Evolutionary conservation across 2,113 vertebrate species (phyloP).

Genomic region (Corapipo altera): DNA sequence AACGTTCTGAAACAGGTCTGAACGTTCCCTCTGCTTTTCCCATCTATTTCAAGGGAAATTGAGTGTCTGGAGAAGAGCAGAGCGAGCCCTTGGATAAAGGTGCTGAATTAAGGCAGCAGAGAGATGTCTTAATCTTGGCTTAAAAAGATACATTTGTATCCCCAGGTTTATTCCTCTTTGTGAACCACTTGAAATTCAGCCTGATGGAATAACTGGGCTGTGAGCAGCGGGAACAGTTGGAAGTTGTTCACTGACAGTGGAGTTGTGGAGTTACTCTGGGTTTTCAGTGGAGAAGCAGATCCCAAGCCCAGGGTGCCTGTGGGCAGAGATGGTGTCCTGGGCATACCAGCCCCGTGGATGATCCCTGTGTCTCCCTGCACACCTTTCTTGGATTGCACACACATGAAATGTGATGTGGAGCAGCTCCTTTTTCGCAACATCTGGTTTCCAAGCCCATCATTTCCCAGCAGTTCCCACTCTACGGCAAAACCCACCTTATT

Average conservation of each 20-base stretch:
- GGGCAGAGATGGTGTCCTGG: neutral
- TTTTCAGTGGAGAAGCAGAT: fast-evolving
- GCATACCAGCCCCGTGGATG: fast-evolving
- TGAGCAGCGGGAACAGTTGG: neutral
- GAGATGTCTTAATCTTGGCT: neutral
- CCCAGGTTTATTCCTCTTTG: neutral
- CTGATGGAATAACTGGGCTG: neutral
- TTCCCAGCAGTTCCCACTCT: neutral
- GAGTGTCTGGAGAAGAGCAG: neutral
- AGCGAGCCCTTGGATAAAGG: neutral
- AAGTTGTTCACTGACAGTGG: fast-evolving
- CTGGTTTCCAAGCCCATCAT: neutral
- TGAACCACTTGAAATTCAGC: neutral
- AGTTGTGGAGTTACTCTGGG: fast-evolving
- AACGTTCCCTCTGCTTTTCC: neutral
- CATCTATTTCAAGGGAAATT: neutral
- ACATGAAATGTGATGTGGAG: neutral
- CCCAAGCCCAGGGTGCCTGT: neutral
- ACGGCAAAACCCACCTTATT: constrained; percentile 30
- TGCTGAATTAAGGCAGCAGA: neutral
- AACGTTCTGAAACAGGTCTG: neutral
- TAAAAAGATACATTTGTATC: neutral
- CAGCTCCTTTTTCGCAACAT: neutral
- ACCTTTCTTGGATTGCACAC: neutral
- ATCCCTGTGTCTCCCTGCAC: neutral